Base-by-base conservation (phyloP, 2,888 invertebrate genomes). In the Acholoe squamosa region DNA sequence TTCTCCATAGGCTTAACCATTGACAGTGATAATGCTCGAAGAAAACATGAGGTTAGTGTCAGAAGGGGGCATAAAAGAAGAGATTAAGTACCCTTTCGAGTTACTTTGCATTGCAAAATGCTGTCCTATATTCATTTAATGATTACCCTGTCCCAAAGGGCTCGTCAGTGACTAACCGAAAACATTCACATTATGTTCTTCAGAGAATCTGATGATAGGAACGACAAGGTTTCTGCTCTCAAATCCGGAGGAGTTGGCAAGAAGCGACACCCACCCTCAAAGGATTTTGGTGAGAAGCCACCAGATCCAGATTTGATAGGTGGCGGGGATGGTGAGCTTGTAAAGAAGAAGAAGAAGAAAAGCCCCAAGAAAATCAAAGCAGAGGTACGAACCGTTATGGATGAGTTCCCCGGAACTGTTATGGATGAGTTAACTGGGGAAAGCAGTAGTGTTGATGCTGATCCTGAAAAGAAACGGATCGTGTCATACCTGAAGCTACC, bases 261-360 rank as follows among this genome's bases (percentile, higher is more conserved):
- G 77, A 91, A 92, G 52, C 89, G 92, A n/a, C 92, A 92, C 71
- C 92, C 92, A 34, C 90, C 88, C 16, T 91, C 91, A 33, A 86
- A 90, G 25, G 89, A 91, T n/a, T 91, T 92, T 77, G 91, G 89
- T 19, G 91, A 84, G 14, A 90, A 71, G 16, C 90, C 91, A 7
- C 88, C 91, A 22, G 43, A 54, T 52, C 33, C 28, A 54, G 54
- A 43, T 43, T 0, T 19, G 28, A 84, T 19, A 10, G 19, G 77
- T 3, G 25, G 84, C 22, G 84, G 43, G 0, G 31, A 0, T 10
- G 89, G 67, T n/a, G 71, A 33, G 34, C 12, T 22, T 0, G 71
- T 22, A 67, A 31, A 67, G 61, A 28, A 61, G 22, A 67, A 89
- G 33, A 89, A 33, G 33, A 67, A 89, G 86, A 52, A 52, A 54